Conservation (phyloP, 2,797 vertebrate species). For the Leptodactylus fallax region DNA sequence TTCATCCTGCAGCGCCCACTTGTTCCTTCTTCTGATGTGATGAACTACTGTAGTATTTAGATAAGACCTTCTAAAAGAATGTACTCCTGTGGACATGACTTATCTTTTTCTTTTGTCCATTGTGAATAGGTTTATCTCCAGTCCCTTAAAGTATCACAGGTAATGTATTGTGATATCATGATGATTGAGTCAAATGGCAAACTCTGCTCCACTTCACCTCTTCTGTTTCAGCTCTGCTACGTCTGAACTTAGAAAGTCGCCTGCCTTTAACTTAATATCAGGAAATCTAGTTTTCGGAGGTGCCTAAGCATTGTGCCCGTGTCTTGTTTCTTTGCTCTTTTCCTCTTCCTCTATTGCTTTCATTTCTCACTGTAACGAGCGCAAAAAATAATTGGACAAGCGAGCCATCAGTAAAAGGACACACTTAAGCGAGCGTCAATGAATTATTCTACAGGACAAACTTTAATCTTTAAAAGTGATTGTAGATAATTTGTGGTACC, state of each 20-base stretch:
- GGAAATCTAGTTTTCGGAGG: constrained; percentile 56
- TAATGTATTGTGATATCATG: background rate
- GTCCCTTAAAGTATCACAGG: background rate
- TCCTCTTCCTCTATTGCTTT: constrained; percentile 72
- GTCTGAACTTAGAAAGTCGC: background rate
- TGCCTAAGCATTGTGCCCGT: constrained; percentile 63
- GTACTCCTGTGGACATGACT: background rate
- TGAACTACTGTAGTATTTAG: background rate
- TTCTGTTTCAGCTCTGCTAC: background rate
- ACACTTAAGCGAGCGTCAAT: constrained; percentile 81
- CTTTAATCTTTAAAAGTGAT: constrained; percentile 90
- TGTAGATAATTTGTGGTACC: constrained; percentile 89
- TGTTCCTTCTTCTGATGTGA: no score
- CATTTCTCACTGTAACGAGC: constrained; percentile 85
- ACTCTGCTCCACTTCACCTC: background rate
- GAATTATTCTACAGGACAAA: constrained; percentile 85
- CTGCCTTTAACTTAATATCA: constrained; percentile 66
- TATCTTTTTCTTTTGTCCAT: background rate
- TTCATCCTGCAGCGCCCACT: no score
- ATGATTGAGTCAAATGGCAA: background rate
- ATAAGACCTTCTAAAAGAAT: no score
- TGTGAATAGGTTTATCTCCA: background rate
- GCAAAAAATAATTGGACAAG: constrained; percentile 89
- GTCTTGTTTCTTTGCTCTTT: constrained; percentile 70
- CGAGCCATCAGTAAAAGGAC: constrained; percentile 87